These are phyloP conservation scores for Heteronetta atricapilla DNA, from an alignment of 2,113 vertebrate species.

Conservation along the genomic window DNA sequence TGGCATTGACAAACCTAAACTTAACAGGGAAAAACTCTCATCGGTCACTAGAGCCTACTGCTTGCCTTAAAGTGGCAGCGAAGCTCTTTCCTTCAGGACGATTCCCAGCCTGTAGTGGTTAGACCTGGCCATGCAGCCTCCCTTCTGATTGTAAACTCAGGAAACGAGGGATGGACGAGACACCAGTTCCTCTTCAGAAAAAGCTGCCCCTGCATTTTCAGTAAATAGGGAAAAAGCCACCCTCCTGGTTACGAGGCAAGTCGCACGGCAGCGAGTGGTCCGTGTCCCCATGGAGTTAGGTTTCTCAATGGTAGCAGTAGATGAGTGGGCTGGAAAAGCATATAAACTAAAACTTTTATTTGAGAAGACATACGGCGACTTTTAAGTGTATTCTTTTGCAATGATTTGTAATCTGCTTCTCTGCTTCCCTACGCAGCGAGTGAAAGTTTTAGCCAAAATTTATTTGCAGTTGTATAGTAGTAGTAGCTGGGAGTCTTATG, in stretches of 20 bases:
- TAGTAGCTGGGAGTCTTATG: conserved; percentile 76
- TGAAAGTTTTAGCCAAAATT: conserved; percentile 68
- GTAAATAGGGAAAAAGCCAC: neutral
- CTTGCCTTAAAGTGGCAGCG: conserved; percentile 49
- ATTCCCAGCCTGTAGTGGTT: neutral
- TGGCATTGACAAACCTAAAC: conserved; percentile 45
- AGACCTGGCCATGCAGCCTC: neutral
- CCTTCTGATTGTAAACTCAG: conserved; percentile 51
- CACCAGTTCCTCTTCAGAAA: neutral
- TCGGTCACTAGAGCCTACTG: conserved; percentile 32
- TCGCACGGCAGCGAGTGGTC: neutral
- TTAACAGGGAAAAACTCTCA: neutral
- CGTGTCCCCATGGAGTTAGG: neutral
- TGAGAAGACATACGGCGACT: conserved; percentile 57
- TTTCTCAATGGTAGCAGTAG: conserved; percentile 4
- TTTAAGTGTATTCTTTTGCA: conserved; percentile 71
- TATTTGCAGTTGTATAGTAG: conserved; percentile 75
- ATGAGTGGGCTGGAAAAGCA: conserved; percentile 50
- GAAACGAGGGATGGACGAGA: conserved; percentile 38
- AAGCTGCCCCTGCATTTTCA: conserved; percentile 35
- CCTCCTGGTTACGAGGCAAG: neutral
- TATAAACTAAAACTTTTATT: conserved; percentile 9
- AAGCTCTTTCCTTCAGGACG: conserved; percentile 10
- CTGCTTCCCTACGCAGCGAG: conserved; percentile 69
- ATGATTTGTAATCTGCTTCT: conserved; percentile 72